Evolutionary conservation across 37 sponge, comb jelly and placozoan species (phyloP), one percentile per base, ranked within the genome.

Genomic region (Diacarnus erythraeanus): DNA sequence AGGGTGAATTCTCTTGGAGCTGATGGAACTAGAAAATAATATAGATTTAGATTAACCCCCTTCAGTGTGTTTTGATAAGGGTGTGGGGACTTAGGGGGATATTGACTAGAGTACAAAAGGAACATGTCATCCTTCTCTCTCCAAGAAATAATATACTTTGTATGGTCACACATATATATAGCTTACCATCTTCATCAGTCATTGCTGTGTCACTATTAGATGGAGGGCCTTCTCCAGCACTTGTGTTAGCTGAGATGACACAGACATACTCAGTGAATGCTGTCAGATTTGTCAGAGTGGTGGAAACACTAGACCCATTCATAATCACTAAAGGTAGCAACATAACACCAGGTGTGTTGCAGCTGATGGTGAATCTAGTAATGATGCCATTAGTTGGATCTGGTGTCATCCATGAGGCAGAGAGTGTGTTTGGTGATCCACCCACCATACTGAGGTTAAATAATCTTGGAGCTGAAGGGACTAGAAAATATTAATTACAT

Each of bases 241-340:
- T 66, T 18, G 89, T 88, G 34, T 69, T 83, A 22, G 84, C 89
- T 41, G 84, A 64, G 41, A 83, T 84, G 51, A 27, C 35, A 74
- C 79, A 83, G 23, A 64, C 75, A 74, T 89, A 89, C 5, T 30
- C 15, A 0, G 89, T 89, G 74, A 83, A 89, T 57, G 84, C 71
- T 2, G 23, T 42, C 35, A 89, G 76, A 10, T 65, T 82, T 3
- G 25, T 38, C 43, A 87, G 35, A 22, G 39, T 36, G 6, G 3
- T 23, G 5, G 18, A 56, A 31, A 69, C 21, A 36, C 69, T 69
- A 18, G 69, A 31, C 8, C 38, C 5, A 35, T 69, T 20, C 25
- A 31, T n/a, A n/a, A n/a, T n/a, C n/a, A n/a, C n/a, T 33, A 72
- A 44, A 34, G 12, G 40, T 17, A 60, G 4, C 23, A 25, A 60